Conservation (phyloP, 1,140 invertebrate species). For the Apocrypta bakeri region DNA sequence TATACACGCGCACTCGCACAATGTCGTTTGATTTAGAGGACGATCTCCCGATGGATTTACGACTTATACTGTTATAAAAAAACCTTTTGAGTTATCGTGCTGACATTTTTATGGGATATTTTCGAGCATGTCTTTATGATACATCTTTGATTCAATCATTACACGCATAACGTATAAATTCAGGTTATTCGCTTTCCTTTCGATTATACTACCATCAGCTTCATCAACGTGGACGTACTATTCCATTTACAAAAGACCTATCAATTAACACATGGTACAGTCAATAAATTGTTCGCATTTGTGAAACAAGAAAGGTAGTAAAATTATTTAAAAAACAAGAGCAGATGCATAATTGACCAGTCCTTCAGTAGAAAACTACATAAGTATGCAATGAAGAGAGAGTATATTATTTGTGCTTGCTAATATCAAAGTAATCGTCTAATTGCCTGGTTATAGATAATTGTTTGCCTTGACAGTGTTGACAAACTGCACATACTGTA, state of each 20-base stretch:
- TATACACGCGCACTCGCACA: background rate
- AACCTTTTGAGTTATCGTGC: background rate
- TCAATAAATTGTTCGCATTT: no score
- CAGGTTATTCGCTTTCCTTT: conserved; percentile 1
- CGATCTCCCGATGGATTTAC: conserved; percentile 26
- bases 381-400: background rate
- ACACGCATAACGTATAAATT: background rate
- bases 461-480: conserved; percentile 44
- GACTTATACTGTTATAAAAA: conserved; percentile 9
- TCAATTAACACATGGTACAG: no score
- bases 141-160: background rate
- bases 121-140: background rate
- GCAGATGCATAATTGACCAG: no score
- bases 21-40: conserved; percentile 31
- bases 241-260: no score
- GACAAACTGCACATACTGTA: no score
- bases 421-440: conserved; percentile 35
- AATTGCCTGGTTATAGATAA: conserved; percentile 34
- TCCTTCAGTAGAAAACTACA: background rate
- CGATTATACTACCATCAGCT: background rate
- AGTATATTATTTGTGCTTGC: conserved; percentile 34
- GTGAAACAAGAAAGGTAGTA: no score
- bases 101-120: conserved; percentile 16
- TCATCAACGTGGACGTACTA: no score
- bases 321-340: no score